A percentile compares a stretch with the other conserved stretches of the same genome.
Conservation (phyloP, 2,113 vertebrate genomes). For the Butorides virescens region DNA sequence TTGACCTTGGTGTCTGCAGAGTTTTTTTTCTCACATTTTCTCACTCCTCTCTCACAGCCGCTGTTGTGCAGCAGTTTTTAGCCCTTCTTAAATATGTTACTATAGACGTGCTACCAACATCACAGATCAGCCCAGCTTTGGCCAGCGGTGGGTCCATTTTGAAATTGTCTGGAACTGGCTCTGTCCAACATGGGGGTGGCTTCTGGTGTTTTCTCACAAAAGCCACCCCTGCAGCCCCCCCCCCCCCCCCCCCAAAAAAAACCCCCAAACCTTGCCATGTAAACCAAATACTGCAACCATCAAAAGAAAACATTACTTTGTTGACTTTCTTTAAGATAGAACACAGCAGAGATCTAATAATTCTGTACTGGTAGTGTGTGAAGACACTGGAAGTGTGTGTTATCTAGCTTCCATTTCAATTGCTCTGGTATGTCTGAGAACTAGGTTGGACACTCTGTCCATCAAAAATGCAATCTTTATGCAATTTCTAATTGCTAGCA, state of each 20-base stretch:
- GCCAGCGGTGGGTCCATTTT: rapidly evolving
- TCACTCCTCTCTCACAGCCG: neutral
- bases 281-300: neutral
- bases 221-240: neutral
- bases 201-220: neutral
- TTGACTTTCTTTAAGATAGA: neutral
- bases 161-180: neutral
- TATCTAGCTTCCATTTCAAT: neutral
- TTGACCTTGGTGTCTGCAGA: neutral
- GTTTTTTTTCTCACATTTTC: neutral
- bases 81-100: neutral
- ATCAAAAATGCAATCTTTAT: neutral
- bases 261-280: neutral
- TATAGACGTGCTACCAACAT: neutral
- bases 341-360: neutral
- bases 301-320: neutral
- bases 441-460: neutral
- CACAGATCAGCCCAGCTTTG: neutral
- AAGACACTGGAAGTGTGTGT: no score
- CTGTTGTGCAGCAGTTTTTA: neutral
- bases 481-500: neutral
- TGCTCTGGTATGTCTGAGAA: neutral
- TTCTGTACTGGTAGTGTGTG: neutral
- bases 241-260: no score
- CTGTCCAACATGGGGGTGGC: rapidly evolving